Evolutionary conservation across 2,888 invertebrate species (phyloP).

Genomic region (Bugulina stolonifera): DNA sequence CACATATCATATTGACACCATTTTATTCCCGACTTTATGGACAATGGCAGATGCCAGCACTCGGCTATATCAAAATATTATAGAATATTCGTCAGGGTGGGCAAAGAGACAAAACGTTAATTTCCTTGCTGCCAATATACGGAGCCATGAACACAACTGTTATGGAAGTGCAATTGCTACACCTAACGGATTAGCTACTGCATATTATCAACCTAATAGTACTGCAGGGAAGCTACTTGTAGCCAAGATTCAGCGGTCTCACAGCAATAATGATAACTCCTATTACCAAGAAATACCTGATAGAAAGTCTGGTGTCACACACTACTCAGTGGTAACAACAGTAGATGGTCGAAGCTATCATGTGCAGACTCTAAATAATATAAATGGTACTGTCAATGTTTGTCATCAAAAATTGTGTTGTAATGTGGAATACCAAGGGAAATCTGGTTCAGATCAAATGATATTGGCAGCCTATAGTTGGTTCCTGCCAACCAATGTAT

Average conservation of each 20-base stretch:
- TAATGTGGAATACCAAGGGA: background rate
- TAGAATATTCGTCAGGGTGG: conserved; percentile 63
- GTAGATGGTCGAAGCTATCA: background rate
- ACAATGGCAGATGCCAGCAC: conserved; percentile 60
- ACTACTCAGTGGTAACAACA: background rate
- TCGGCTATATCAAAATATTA: conserved; percentile 15
- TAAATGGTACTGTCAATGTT: background rate
- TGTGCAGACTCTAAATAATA: background rate
- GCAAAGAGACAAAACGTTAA: conserved; percentile 65
- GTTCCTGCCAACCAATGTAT: background rate
- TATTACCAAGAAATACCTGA: background rate
- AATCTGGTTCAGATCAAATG: background rate
- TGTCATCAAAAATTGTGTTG: background rate
- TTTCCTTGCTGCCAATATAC: conserved; percentile 67
- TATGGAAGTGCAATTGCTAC: conserved; percentile 69
- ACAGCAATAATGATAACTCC: background rate
- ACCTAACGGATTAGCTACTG: background rate
- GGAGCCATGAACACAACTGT: conserved; percentile 54
- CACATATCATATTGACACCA: conserved; percentile 59
- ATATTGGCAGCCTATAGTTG: background rate
- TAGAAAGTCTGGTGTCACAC: background rate
- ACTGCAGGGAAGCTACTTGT: background rate
- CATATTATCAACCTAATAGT: background rate
- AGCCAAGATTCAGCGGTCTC: background rate
- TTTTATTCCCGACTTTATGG: conserved; percentile 72